Evolutionary conservation across 2,797 vertebrate species (phyloP).

Genomic region (Fringilla coelebs): DNA sequence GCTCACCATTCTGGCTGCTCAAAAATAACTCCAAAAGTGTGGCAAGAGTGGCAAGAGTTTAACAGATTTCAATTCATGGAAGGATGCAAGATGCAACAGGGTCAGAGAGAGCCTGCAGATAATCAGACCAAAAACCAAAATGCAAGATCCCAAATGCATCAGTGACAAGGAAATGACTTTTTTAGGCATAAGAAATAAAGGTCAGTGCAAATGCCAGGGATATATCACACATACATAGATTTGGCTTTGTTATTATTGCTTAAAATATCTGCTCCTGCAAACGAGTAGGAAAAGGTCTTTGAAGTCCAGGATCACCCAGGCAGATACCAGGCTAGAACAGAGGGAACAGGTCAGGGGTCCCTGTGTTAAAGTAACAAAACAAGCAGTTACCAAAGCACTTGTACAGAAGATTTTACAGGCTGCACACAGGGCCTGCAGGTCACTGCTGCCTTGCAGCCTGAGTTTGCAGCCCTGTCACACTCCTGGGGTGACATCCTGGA

Average conservation of each 20-base stretch:
- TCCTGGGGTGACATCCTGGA: neutral
- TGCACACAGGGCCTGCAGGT: neutral
- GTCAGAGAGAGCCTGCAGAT: neutral
- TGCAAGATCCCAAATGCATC: neutral
- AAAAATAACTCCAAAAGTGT: neutral
- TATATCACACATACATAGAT: neutral
- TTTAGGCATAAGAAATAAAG: conserved; percentile 22
- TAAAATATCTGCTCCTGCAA: conserved; percentile 28
- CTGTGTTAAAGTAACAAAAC: neutral
- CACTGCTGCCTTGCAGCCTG: neutral
- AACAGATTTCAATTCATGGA: neutral
- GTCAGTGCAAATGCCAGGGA: conserved; percentile 24
- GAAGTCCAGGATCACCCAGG: neutral
- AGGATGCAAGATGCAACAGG: neutral
- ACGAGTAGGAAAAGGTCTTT: conserved; percentile 27
- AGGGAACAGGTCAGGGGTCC: neutral
- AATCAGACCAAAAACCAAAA: neutral
- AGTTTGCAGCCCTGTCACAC: neutral
- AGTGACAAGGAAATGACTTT: neutral
- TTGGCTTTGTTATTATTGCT: conserved; percentile 36
- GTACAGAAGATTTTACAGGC: neutral
- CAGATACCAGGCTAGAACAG: neutral
- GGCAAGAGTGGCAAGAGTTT: neutral
- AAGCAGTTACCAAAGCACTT: neutral
- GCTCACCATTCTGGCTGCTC: neutral